A percentile compares a stretch with the other conserved stretches of the same genome.
Evolutionary conservation across 2,113 vertebrate species (phyloP).

Genomic region (Heptranchias perlo): DNA sequence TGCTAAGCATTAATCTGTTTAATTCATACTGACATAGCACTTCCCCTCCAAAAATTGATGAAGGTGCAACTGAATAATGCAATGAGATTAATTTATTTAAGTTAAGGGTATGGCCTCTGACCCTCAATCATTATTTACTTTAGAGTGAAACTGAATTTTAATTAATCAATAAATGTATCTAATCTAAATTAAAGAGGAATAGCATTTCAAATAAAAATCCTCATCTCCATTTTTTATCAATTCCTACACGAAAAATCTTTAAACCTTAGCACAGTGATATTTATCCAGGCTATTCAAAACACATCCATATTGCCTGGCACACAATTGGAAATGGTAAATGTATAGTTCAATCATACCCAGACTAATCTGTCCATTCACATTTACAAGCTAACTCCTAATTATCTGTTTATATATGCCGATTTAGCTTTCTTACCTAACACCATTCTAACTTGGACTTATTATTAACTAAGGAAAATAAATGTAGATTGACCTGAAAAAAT

Average conservation of each 20-base stretch:
- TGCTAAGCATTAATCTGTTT: neutral
- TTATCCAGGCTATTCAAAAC: neutral
- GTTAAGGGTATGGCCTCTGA: neutral
- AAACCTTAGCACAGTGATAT: neutral
- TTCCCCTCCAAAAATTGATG: neutral
- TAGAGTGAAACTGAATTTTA: slow-evolving; percentile 4
- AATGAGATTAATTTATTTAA: neutral
- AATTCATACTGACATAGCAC: neutral
- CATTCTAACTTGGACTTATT: neutral
- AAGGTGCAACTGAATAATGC: slow-evolving; percentile 3
- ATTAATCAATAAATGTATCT: neutral
- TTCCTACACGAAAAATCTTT: neutral
- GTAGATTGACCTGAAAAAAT: neutral
- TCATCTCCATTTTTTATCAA: neutral
- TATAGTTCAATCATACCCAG: neutral
- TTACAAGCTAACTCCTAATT: neutral
- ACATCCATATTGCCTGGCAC: neutral
- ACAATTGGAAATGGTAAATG: neutral
- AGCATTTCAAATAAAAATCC: neutral
- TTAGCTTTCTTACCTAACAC: neutral
- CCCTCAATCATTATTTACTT: neutral
- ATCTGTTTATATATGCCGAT: neutral
- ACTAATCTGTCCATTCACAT: neutral
- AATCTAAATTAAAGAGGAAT: no score
- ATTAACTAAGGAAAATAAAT: neutral